phyloP scores from a whole-genome alignment of 2,888 invertebrate genomes.

The Drosophila mimetica region DNA sequence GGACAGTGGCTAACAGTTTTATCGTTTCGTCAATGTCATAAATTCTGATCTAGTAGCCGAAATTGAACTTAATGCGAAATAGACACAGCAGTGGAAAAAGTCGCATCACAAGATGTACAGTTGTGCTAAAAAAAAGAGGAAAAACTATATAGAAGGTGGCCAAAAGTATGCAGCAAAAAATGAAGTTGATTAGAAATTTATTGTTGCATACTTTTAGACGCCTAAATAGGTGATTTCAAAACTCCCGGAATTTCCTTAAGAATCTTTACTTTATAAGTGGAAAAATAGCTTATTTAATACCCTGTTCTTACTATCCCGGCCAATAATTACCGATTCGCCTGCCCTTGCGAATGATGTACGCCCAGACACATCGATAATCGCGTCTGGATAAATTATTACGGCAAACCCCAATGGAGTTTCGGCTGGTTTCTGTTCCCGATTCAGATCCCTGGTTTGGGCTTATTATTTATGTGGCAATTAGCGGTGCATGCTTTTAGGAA shows the following conservation, averaged over 20 bases:
- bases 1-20: constrained; percentile 66
- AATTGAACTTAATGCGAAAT: constrained; percentile 77
- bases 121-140: constrained; percentile 10
- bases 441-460: constrained; percentile 41
- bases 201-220: no score
- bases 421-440: constrained; percentile 6
- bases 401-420: background rate
- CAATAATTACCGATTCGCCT: constrained; percentile 26
- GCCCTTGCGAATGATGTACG: constrained; percentile 11
- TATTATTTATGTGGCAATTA: constrained; percentile 78
- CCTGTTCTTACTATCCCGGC: background rate
- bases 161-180: background rate
- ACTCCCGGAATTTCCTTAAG: no score
- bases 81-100: constrained; percentile 19
- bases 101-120: constrained; percentile 20
- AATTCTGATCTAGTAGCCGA: constrained; percentile 78
- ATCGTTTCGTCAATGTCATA: constrained; percentile 80
- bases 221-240: no score
- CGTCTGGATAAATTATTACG: constrained; percentile 46
- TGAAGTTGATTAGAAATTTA: no score
- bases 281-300: no score
- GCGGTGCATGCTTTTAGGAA: constrained; percentile 68
- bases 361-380: constrained; percentile 54
- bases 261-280: no score
- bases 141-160: no score